These are phyloP conservation scores for Elgaria multicarinata DNA, from an alignment of 2,113 vertebrate genomes.

Conservation along the genomic window DNA sequence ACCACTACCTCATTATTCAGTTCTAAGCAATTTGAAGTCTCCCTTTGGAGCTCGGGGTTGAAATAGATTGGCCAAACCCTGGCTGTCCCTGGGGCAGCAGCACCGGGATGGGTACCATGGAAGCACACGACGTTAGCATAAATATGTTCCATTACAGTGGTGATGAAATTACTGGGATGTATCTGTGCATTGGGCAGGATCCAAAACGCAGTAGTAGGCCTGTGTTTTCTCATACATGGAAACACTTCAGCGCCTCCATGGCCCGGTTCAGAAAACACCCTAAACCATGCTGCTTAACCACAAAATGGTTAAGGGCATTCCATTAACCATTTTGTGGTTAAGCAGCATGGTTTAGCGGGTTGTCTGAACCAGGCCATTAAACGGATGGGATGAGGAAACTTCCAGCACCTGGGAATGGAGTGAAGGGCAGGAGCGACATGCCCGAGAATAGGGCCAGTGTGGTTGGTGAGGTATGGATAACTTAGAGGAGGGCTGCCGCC, in stretches of 20 bases:
- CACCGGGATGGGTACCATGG: background rate
- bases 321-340: too few species aligned
- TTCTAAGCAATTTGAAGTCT: background rate
- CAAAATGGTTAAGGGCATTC: too few species aligned
- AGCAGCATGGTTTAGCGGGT: too few species aligned
- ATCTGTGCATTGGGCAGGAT: background rate
- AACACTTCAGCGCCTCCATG: background rate
- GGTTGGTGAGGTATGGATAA: background rate
- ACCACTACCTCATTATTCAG: accelerated
- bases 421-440: background rate
- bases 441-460: background rate
- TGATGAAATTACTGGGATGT: background rate
- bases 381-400: background rate
- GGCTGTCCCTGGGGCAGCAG: background rate
- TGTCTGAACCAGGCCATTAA: too few species aligned
- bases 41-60: accelerated
- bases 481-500: background rate
- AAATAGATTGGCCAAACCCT: background rate
- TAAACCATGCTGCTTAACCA: too few species aligned
- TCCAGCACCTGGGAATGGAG: background rate
- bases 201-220: background rate
- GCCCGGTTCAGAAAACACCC: too few species aligned
- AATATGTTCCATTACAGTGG: background rate
- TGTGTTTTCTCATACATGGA: background rate
- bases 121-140: background rate